These are phyloP conservation scores for Buathra laborator DNA, from an alignment of 2,888 invertebrate genomes.

Conservation along the genomic window DNA sequence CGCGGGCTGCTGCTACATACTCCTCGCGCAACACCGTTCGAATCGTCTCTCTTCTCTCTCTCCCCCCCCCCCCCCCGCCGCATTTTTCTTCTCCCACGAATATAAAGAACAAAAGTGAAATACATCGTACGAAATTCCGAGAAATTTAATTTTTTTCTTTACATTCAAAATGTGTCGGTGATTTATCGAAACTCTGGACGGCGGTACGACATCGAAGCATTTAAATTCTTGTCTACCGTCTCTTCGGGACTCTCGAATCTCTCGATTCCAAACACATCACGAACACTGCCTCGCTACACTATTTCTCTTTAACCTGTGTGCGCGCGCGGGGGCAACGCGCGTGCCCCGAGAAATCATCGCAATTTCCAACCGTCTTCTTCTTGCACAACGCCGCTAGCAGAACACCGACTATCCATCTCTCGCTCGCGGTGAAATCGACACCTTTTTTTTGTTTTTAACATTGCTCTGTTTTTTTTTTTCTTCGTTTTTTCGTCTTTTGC, in stretches of 20 bases:
- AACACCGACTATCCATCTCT: slow-evolving; percentile 20
- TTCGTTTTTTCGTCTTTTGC: background rate
- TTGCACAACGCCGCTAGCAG: slow-evolving; percentile 45
- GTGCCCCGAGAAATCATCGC: slow-evolving; percentile 56
- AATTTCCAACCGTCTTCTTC: slow-evolving; percentile 59
- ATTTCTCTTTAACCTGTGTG: slow-evolving; percentile 13
- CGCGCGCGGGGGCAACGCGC: slow-evolving; percentile 22
- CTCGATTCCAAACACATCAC: slow-evolving; percentile 64
- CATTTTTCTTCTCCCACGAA: too few species aligned
- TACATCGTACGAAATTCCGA: background rate
- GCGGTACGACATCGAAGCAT: background rate
- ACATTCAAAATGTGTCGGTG: background rate
- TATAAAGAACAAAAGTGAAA: background rate
- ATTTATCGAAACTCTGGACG: background rate
- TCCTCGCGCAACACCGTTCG: too few species aligned
- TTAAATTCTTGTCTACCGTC: slow-evolving; percentile 22
- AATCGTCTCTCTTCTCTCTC: too few species aligned
- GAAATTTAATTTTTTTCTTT: background rate
- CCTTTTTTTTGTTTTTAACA: background rate
- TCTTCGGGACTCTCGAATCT: slow-evolving; percentile 64
- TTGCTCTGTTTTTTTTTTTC: slow-evolving; percentile 10
- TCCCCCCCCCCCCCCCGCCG: too few species aligned
- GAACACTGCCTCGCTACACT: slow-evolving; percentile 30
- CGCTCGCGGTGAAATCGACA: slow-evolving; percentile 57
- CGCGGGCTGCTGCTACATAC: background rate